These are phyloP conservation scores for Psittacula cyanocephala DNA, from an alignment of 2,113 vertebrate genomes.

Conservation along the genomic window DNA sequence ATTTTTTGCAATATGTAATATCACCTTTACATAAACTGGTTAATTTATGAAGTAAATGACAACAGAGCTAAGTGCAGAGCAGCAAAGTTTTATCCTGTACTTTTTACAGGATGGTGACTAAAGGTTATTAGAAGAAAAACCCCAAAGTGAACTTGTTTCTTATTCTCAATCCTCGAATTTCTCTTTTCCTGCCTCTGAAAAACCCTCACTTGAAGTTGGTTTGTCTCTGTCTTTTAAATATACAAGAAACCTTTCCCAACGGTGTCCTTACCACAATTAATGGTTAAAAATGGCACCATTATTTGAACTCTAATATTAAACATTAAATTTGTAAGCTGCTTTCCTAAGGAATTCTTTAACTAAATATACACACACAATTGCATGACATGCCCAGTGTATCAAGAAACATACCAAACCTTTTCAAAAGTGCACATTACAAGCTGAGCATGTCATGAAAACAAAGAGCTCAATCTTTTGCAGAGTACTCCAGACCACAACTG, in stretches of 20 bases:
- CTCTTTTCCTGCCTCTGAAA: not conserved
- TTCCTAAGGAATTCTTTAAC: not conserved
- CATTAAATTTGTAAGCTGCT: not conserved
- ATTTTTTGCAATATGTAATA: not conserved
- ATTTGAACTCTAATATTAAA: not conserved
- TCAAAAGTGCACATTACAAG: constrained; percentile 68
- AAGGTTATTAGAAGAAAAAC: not conserved
- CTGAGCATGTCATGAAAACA: constrained; percentile 71
- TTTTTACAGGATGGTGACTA: not conserved
- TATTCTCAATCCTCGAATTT: not conserved
- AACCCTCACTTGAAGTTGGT: not conserved
- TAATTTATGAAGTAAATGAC: not conserved
- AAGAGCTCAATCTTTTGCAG: constrained; percentile 71
- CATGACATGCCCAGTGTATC: constrained; percentile 69
- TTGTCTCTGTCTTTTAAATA: not conserved
- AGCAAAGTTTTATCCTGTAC: not conserved
- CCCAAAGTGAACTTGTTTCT: not conserved
- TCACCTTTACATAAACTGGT: not conserved
- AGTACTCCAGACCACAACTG: constrained; percentile 69
- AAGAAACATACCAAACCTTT: constrained; percentile 69
- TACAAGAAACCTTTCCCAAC: not conserved
- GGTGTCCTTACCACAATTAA: not conserved
- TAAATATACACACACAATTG: constrained; percentile 49
- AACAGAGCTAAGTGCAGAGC: not conserved
- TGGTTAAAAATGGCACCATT: not conserved